These are phyloP conservation scores for Illadopsis cleaveri DNA, from an alignment of 2,113 vertebrate species.

Conservation along the genomic window DNA sequence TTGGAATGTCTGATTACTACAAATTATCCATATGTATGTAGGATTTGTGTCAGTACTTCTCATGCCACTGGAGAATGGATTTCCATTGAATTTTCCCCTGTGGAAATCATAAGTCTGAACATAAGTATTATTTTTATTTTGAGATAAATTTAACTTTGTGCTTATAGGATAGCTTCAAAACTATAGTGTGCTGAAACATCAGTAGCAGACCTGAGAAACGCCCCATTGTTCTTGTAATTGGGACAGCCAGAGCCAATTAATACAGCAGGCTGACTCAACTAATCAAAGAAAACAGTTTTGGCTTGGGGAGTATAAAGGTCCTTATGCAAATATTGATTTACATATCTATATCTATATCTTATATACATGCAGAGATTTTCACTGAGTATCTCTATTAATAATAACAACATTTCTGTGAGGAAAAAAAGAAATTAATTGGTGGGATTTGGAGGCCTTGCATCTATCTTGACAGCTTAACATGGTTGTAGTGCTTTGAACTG, in stretches of 20 bases:
- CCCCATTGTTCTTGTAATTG: constrained; percentile 9
- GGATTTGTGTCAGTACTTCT: constrained; percentile 51
- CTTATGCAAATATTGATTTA: constrained; percentile 27
- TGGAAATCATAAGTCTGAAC: constrained; percentile 2
- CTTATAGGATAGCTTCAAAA: neutral
- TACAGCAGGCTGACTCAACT: neutral
- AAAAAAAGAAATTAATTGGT: neutral
- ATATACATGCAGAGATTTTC: neutral
- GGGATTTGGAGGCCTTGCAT: neutral
- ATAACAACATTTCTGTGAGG: neutral
- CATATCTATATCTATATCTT: constrained; percentile 20
- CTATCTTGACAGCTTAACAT: neutral
- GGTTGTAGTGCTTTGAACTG: neutral
- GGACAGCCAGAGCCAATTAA: constrained; percentile 1
- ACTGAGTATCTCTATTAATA: neutral
- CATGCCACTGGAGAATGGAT: constrained; percentile 19
- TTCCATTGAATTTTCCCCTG: constrained; percentile 48
- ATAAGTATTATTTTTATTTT: constrained; percentile 18
- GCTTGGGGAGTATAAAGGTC: constrained; percentile 8
- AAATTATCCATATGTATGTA: constrained; percentile 71
- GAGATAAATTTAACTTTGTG: constrained; percentile 30
- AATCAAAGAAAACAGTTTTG: constrained; percentile 39
- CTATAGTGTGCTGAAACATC: neutral
- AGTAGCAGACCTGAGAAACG: neutral
- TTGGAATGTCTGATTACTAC: constrained; percentile 57